Evolutionary conservation across 2,113 vertebrate genomes (phyloP).

Genomic region (Ailurus styani): DNA sequence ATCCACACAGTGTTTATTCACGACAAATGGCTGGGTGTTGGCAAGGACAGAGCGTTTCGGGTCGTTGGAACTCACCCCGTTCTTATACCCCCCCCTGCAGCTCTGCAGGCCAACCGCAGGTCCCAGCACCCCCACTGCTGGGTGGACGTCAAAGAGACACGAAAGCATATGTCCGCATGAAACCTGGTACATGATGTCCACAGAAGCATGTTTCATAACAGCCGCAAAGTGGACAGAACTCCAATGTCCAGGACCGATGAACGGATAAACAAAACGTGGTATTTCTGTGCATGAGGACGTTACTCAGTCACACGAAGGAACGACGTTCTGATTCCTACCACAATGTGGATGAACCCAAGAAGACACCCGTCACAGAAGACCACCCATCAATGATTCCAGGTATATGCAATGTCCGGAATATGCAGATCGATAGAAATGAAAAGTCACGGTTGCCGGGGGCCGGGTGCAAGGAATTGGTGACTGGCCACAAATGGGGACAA

Average conservation of each 20-base stretch:
- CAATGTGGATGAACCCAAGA: rapidly evolving
- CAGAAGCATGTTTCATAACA: rapidly evolving
- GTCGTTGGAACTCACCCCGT: rapidly evolving
- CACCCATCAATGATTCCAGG: rapidly evolving
- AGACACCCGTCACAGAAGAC: background rate
- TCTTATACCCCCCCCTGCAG: rapidly evolving
- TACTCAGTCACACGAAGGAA: background rate
- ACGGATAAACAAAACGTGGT: rapidly evolving
- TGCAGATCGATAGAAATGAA: background rate
- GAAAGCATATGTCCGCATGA: background rate
- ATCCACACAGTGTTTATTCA: background rate
- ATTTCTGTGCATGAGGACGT: background rate
- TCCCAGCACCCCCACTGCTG: background rate
- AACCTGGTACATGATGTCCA: rapidly evolving
- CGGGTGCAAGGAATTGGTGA: rapidly evolving
- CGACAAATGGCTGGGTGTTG: background rate
- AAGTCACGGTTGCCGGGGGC: background rate
- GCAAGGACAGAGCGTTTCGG: background rate
- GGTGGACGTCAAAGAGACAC: rapidly evolving
- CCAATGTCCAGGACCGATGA: rapidly evolving
- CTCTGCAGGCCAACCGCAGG: background rate
- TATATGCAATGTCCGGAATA: background rate
- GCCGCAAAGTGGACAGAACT: background rate
- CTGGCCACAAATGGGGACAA: rapidly evolving
- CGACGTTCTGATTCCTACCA: rapidly evolving